These are phyloP conservation scores for Balanococcus diminutus DNA, from an alignment of 2,888 invertebrate genomes.

Conservation along the genomic window DNA sequence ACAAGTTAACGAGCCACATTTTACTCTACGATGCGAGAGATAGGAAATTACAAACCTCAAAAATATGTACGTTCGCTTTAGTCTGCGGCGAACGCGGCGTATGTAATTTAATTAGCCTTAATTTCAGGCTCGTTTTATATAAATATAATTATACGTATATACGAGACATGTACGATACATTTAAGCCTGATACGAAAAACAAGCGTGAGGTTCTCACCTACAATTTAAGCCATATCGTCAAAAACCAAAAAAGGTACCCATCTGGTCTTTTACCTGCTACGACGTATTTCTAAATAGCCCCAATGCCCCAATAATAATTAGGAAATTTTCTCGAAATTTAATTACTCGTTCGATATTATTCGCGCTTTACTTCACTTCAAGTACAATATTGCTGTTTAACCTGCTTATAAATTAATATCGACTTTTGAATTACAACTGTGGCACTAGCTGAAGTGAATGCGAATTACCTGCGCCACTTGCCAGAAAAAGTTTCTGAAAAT, in stretches of 20 bases:
- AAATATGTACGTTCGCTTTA: background rate
- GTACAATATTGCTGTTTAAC: background rate
- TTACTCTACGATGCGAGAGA: background rate
- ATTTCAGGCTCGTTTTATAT: background rate
- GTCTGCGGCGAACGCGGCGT: background rate
- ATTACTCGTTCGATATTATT: background rate
- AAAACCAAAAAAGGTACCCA: background rate
- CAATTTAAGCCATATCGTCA: too few species aligned
- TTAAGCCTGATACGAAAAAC: background rate
- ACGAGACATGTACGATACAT: background rate
- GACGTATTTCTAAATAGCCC: too few species aligned
- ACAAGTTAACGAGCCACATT: background rate
- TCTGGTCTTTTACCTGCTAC: too few species aligned
- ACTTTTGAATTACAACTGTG: background rate
- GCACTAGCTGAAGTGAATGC: background rate
- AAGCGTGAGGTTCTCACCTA: background rate
- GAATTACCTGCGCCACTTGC: background rate
- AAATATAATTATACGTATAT: too few species aligned
- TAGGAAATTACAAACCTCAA: background rate
- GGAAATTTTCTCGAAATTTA: background rate
- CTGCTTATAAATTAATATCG: background rate
- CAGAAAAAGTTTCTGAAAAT: background rate
- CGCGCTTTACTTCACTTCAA: background rate
- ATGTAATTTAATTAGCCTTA: background rate
- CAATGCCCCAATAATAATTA: too few species aligned